phyloP scores from a whole-genome alignment of 2,113 vertebrate species.

The Asarcornis scutulata region DNA sequence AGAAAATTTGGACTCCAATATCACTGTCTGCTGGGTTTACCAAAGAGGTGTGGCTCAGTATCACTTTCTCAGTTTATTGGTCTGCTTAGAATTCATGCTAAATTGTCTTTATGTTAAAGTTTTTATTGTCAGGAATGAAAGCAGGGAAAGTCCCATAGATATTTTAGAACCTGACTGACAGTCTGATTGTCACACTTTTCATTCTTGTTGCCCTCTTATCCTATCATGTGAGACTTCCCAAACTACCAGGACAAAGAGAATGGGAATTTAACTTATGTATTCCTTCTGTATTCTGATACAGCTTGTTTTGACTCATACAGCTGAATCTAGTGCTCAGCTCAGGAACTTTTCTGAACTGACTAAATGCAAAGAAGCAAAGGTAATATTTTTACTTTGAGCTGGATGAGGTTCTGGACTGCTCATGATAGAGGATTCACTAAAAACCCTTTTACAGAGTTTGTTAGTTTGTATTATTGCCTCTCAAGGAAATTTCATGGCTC shows the following conservation, averaged over 20 bases:
- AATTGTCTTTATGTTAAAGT: background rate
- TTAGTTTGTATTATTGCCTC: background rate
- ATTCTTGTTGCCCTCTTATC: background rate
- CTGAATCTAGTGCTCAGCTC: background rate
- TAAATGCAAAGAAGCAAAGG: background rate
- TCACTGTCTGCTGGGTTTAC: background rate
- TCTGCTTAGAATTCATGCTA: background rate
- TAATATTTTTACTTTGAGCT: background rate
- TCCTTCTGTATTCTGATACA: background rate
- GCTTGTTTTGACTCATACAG: background rate
- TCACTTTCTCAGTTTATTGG: fast-evolving
- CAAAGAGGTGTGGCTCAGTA: background rate
- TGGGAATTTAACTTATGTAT: background rate
- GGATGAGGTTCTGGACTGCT: background rate
- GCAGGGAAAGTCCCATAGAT: background rate
- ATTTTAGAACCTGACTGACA: background rate
- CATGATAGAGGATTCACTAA: background rate
- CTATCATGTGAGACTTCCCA: background rate
- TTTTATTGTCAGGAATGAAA: background rate
- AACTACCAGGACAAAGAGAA: background rate
- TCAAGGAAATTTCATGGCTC: background rate
- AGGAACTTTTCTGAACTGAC: background rate
- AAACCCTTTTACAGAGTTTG: background rate
- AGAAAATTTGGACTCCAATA: background rate
- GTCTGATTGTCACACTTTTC: background rate